Evolutionary conservation across 2,113 vertebrate species (phyloP).

Genomic region (Gallinago media): DNA sequence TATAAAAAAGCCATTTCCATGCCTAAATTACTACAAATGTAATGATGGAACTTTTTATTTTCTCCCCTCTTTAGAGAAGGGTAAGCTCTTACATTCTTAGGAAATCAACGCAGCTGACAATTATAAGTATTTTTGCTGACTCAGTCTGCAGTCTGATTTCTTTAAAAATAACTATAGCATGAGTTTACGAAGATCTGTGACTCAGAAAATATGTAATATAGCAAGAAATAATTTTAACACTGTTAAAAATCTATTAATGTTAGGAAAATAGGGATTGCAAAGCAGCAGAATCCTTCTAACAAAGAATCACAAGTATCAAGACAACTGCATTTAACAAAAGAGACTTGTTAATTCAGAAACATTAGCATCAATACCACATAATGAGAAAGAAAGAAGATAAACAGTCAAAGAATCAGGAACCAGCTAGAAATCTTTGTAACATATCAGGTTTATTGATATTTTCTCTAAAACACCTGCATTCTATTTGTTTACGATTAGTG

Average conservation of each 20-base stretch:
- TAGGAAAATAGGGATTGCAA: not conserved
- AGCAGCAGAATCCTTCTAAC: not conserved
- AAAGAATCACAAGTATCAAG: not conserved
- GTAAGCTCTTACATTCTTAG: not conserved
- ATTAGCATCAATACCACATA: not conserved
- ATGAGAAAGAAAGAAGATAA: not conserved
- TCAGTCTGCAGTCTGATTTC: not conserved
- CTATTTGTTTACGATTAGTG: not conserved
- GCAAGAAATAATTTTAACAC: not conserved
- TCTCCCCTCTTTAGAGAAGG: not conserved
- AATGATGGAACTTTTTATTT: not conserved
- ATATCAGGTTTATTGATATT: not conserved
- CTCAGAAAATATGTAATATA: not conserved
- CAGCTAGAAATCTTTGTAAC: not conserved
- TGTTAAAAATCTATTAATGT: not conserved
- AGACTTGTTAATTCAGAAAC: not conserved
- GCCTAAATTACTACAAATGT: not conserved
- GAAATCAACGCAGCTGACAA: not conserved
- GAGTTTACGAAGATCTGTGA: not conserved
- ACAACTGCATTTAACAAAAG: not conserved
- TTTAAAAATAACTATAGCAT: not conserved
- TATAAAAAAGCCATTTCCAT: fast-evolving
- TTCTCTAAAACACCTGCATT: not conserved
- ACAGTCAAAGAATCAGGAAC: not conserved
- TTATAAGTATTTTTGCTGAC: not conserved